Evolutionary conservation across 2,797 vertebrate genomes (phyloP).

Genomic region (Hafferia zeledoni): DNA sequence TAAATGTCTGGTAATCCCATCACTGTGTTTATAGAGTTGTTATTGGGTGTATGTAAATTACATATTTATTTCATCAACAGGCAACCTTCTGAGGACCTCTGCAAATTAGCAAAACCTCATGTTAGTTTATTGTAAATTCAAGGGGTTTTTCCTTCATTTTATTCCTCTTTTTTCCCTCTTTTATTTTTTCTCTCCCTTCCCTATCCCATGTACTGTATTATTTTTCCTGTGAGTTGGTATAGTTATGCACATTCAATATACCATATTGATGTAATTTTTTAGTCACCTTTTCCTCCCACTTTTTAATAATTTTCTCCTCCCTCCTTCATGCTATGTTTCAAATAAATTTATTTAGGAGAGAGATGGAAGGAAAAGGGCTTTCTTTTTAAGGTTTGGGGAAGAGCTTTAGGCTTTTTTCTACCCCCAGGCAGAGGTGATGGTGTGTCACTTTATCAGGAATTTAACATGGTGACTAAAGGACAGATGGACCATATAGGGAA

Average conservation of each 20-base stretch:
- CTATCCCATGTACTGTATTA: neutral
- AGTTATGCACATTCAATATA: neutral
- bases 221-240: neutral
- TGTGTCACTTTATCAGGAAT: neutral
- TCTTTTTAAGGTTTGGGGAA: neutral
- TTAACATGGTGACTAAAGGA: neutral
- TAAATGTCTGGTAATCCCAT: slow-evolving; percentile 4
- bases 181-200: neutral
- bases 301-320: neutral
- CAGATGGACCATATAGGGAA: neutral
- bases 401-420: neutral
- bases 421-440: neutral
- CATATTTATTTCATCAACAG: neutral
- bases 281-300: neutral
- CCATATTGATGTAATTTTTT: neutral
- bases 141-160: neutral
- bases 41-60: neutral
- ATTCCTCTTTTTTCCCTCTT: neutral
- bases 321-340: neutral
- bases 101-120: neutral
- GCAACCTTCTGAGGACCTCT: neutral
- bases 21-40: neutral
- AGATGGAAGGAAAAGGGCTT: neutral
- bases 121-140: neutral
- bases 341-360: neutral